Percentiles rank a stretch among this genome's conserved stretches.
phyloP scores from a whole-genome alignment of 2,797 vertebrate species.

The Lemur catta region DNA sequence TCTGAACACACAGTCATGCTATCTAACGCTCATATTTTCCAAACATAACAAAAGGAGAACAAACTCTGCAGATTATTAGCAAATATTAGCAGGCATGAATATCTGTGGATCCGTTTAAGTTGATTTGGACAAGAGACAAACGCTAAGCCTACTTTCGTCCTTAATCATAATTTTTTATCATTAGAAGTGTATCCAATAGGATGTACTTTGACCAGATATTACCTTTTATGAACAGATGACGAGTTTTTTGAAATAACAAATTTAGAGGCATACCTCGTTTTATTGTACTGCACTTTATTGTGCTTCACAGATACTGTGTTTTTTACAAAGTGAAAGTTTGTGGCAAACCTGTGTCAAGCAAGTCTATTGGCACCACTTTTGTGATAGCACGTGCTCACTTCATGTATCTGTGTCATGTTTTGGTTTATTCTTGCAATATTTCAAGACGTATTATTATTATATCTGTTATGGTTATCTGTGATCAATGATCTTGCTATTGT shows the following conservation, averaged over 20 bases:
- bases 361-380: neutral
- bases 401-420: neutral
- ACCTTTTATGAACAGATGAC: neutral
- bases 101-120: neutral
- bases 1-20: conserved; percentile 69
- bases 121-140: conserved; percentile 30
- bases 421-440: neutral
- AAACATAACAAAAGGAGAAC: conserved; percentile 75
- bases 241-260: neutral
- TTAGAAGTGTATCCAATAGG: neutral
- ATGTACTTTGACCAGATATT: neutral
- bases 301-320: neutral
- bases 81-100: conserved; percentile 65
- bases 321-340: neutral
- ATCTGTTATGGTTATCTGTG: neutral
- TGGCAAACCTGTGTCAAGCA: neutral
- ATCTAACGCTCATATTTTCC: conserved; percentile 74
- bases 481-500: neutral
- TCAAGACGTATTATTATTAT: neutral
- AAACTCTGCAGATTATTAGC: conserved; percentile 62
- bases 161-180: neutral
- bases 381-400: neutral
- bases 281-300: neutral
- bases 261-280: neutral
- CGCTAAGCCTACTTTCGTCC: neutral